Evolutionary conservation across 2,888 invertebrate species (phyloP).

Genomic region (Petrophora chlorosata): DNA sequence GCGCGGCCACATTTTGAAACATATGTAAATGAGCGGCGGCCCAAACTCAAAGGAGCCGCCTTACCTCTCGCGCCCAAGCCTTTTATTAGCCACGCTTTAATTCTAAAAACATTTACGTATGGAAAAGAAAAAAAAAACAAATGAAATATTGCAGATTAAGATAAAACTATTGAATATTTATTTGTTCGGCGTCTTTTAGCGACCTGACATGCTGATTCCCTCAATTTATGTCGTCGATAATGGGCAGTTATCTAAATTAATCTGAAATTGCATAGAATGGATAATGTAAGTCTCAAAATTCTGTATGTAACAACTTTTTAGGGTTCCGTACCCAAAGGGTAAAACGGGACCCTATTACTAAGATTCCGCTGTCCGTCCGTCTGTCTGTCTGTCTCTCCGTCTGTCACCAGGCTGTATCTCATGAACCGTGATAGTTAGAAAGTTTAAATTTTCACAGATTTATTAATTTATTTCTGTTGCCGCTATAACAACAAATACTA

Average conservation of each 20-base stretch:
- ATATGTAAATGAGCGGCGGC: constrained; percentile 68
- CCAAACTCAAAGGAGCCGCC: constrained; percentile 61
- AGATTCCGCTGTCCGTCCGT: too few species aligned
- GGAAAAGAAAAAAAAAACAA: constrained; percentile 48
- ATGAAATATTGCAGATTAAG: constrained; percentile 51
- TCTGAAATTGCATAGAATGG: neutral
- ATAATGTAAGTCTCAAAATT: neutral
- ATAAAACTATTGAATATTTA: constrained; percentile 30
- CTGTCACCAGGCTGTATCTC: too few species aligned
- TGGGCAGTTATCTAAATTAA: constrained; percentile 12
- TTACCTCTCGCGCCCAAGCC: constrained; percentile 58
- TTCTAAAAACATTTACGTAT: constrained; percentile 51
- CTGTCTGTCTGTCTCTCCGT: too few species aligned
- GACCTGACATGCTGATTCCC: constrained; percentile 20
- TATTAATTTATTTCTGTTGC: too few species aligned
- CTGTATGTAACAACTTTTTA: too few species aligned
- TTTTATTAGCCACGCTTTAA: constrained; percentile 67
- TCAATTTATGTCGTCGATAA: constrained; percentile 22
- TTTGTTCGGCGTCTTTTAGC: constrained; percentile 22
- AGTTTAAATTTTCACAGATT: too few species aligned
- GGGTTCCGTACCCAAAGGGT: too few species aligned
- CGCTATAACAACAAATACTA: too few species aligned
- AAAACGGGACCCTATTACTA: too few species aligned
- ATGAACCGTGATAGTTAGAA: too few species aligned
- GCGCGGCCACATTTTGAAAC: constrained; percentile 72